Conservation (phyloP, 2,797 vertebrate genomes). For the Pogoniulus pusillus region DNA sequence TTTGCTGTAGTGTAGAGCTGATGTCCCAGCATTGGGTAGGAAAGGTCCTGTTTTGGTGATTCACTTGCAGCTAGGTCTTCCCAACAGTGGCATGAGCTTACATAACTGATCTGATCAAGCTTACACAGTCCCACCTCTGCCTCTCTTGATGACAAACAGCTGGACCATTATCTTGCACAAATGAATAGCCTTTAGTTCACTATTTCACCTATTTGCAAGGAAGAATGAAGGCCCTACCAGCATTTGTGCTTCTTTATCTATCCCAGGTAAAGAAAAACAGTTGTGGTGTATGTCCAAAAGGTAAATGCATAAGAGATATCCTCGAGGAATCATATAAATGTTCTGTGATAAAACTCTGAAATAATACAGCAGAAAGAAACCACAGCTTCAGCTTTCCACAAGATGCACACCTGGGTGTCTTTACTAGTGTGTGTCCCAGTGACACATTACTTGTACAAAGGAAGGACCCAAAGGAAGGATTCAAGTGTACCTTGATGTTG, state of each 20-base stretch:
- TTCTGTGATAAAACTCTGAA: background rate
- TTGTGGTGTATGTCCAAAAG: background rate
- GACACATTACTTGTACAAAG: background rate
- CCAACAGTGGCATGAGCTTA: background rate
- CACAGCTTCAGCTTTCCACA: background rate
- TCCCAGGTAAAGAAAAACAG: background rate
- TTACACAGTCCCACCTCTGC: background rate
- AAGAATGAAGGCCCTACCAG: background rate
- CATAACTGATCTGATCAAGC: background rate
- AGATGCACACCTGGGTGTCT: background rate
- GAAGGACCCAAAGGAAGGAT: background rate
- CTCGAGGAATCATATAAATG: background rate
- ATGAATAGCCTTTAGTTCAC: background rate
- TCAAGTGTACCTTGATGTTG: background rate
- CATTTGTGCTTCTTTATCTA: background rate
- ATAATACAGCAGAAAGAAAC: background rate
- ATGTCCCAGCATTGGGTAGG: background rate
- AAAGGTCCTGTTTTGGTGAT: background rate
- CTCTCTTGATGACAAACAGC: background rate
- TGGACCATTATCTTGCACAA: background rate
- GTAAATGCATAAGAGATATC: background rate
- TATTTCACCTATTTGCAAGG: background rate
- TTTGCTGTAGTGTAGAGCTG: accelerated
- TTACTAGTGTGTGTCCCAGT: background rate
- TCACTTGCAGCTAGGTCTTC: no score